A percentile compares a stretch with the other conserved stretches of the same genome.
These are phyloP conservation scores for Malurus elegans DNA, from an alignment of 2,113 vertebrate species.

Conservation along the genomic window DNA sequence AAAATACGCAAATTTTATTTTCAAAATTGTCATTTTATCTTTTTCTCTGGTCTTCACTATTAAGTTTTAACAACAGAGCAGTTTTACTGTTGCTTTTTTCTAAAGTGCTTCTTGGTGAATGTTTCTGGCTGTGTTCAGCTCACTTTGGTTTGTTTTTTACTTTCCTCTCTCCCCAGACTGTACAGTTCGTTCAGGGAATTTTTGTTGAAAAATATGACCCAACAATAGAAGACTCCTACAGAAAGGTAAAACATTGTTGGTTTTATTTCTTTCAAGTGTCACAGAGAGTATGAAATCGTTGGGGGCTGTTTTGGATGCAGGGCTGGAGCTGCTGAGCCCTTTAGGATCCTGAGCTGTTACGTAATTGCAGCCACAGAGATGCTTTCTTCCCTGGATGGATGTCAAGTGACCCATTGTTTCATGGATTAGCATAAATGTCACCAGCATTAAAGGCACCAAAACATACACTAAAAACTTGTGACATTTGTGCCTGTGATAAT, in stretches of 20 bases:
- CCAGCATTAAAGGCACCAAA: slow-evolving; percentile 10
- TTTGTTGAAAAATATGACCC: slow-evolving; percentile 99
- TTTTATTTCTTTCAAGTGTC: neutral
- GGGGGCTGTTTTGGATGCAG: neutral
- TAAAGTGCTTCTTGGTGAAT: neutral
- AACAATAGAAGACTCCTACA: slow-evolving; percentile 99
- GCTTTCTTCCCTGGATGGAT: neutral
- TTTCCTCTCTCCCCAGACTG: slow-evolving; percentile 79
- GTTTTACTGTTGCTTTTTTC: neutral
- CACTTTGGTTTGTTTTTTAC: neutral
- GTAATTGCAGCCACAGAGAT: neutral
- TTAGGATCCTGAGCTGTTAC: neutral
- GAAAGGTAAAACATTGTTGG: slow-evolving; percentile 84
- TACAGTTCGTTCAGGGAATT: slow-evolving; percentile 99
- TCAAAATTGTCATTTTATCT: fast-evolving
- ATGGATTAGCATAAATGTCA: slow-evolving; percentile 13
- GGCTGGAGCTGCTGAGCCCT: neutral
- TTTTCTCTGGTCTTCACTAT: neutral
- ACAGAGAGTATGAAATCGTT: neutral
- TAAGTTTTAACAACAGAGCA: neutral
- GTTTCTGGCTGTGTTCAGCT: neutral
- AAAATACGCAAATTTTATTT: neutral
- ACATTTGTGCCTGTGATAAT: neutral
- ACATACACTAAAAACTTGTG: neutral
- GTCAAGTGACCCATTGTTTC: slow-evolving; percentile 44